phyloP scores from a whole-genome alignment of 2,113 vertebrate species.

The Hyperopisus bebe region DNA sequence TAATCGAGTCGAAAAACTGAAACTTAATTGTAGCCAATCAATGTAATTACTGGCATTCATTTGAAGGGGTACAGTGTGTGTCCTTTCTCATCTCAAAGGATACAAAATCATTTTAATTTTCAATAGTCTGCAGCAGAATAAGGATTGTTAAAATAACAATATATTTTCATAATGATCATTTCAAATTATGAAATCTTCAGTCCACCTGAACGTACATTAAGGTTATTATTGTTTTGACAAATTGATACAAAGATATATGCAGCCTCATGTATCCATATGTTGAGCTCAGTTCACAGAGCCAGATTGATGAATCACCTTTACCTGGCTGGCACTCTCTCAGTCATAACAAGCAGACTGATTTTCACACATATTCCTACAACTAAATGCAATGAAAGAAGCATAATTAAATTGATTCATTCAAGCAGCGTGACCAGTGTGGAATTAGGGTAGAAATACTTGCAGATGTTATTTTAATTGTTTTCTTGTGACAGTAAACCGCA shows the following conservation, averaged over 20 bases:
- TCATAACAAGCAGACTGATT: slow-evolving; percentile 5
- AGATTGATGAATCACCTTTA: background rate
- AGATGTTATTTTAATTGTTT: background rate
- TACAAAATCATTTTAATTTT: background rate
- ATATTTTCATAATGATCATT: background rate
- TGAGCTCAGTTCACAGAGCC: too few relatives aligned
- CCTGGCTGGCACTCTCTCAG: background rate
- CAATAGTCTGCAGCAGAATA: background rate
- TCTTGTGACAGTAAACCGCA: background rate
- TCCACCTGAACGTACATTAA: background rate
- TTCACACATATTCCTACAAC: slow-evolving; percentile 3
- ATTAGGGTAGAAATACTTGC: background rate
- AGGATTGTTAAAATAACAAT: background rate
- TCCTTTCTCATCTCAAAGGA: background rate
- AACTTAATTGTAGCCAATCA: slow-evolving; percentile 6
- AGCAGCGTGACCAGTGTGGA: too few relatives aligned
- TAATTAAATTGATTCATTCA: background rate
- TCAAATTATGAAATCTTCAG: background rate
- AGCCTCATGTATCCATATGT: background rate
- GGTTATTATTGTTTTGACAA: background rate
- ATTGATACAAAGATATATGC: background rate
- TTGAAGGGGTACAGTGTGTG: background rate
- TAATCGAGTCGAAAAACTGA: background rate
- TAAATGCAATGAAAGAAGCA: background rate
- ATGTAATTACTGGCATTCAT: slow-evolving; percentile 1